Evolutionary conservation across 2,888 invertebrate genomes (phyloP), one percentile per base, ranked within the genome.

Genomic region (Drosophila borborema): DNA sequence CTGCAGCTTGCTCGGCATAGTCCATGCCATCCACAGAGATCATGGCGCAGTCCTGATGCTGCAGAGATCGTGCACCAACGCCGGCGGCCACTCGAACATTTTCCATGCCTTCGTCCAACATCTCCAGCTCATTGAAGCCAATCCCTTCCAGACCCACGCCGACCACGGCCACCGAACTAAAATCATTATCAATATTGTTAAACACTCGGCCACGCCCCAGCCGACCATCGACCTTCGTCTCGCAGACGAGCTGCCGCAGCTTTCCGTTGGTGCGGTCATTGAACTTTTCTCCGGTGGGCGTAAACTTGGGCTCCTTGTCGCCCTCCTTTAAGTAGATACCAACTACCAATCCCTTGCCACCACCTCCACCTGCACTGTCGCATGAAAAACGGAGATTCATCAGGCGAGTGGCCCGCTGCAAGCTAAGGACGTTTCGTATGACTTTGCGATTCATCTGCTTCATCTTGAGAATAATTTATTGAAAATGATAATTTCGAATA

Each of bases 61-160:
- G 92, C 43, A 95, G 81, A 7, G 92, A 90, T 18, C 93, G 92
- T 0, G 94, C 94, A 1, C 94, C 94, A 40, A 94, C 94, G 66
- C 95, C 96, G 18, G 96, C 95, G 8, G 96, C 96, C 54, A 93
- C 90, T 49, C 96, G 93, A 18, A 96, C 94, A 85, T 95, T 95
- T 90, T 97, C 96, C 91, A 95, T 94, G 43, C 95, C 95, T 87
- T 95, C 95, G 80, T 96, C 95, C 31, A 96, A 91, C 80, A 95
- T 95, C 91, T 97, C 97, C 46, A 94, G 91, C 72, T 95, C 94
- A 91, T 96, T 95, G 82, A 95, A 94, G 16, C 94, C 95, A 58
- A 94, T 93, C 64, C 94, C 94, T 65, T 94, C 94, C 56, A 94
- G 94, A 1, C 96, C 96, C 3, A 96, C 92, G 28, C 96, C 95